Evolutionary conservation across 2,888 invertebrate genomes (phyloP), one percentile per base, ranked within the genome.

Genomic region (Drosophila antonietae): DNA sequence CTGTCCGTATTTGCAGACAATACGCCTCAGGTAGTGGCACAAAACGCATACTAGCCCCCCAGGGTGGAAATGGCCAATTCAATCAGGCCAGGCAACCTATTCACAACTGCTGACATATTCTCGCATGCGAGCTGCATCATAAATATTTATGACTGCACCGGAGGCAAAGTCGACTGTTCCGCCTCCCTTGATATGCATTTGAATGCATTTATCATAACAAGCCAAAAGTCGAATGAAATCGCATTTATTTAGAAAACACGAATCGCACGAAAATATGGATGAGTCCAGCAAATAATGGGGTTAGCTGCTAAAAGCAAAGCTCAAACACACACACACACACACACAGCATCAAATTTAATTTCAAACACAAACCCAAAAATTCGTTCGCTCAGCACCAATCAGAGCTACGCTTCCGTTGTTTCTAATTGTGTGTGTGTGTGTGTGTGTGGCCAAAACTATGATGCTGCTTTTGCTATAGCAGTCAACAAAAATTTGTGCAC

Each of bases 341-440:
- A 23, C 52, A 31, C n/a, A 31, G n/a, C 31, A 73, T 77, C 68
- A 81, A 88, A 83, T 90, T 86, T 83, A 78, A 87, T 90, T 85
- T 85, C 68, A 81, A 89, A 88, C 73, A 71, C 62, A 80, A 85
- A 67, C 70, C 74, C 70, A 72, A 69, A 80, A 69, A 63, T 74
- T 52, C 61, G 73, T 75, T 52, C 61, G 73, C 55, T 75, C 69
- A 74, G 73, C 72, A 78, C 82, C 81, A 85, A 81, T 89, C 89
- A 89, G 78, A 68, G 77, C 49, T 58, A 59, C 56, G 41, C 68
- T 70, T 53, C 46, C 56, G 58, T 51, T 68, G 55, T 56, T 20
- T 58, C 56, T 57, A 64, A 64, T 68, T 58, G 56, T 72, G 37
- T 37, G 44, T 59, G 51, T 35, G 33, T 55, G 46, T 47, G 60